A percentile compares a stretch with the other conserved stretches of the same genome.
Conservation (phyloP, 2,797 vertebrate species). For the Urophycis tenuis region DNA sequence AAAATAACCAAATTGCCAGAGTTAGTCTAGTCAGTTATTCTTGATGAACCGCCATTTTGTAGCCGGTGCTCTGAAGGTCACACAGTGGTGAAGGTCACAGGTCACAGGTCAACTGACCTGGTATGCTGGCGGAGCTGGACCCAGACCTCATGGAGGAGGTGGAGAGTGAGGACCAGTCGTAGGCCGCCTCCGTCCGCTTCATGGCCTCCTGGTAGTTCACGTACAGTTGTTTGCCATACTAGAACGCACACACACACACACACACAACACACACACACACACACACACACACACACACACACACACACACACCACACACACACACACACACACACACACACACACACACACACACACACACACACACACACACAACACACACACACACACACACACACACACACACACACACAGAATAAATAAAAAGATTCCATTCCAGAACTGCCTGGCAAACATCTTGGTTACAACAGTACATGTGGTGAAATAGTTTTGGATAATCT, state of each 20-base stretch:
- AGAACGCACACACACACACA: constrained; percentile 10
- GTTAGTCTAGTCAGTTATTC: not conserved
- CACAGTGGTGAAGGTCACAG: not conserved
- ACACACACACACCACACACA: not conserved
- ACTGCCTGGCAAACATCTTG: not conserved
- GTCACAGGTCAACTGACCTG: constrained; percentile 66
- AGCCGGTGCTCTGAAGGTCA: not conserved
- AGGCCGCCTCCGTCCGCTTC: constrained; percentile 92
- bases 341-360: not conserved
- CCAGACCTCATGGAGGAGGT: constrained; percentile 95
- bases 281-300: not conserved
- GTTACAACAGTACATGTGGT: not conserved
- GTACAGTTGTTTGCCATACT: constrained; percentile 96
- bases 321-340: not conserved
- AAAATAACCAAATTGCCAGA: not conserved
- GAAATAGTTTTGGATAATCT: too few species aligned
- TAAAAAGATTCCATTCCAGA: not conserved
- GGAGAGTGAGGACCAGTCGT: constrained; percentile 96
- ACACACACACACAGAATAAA: not conserved
- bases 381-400: not conserved
- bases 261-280: constrained; percentile 9
- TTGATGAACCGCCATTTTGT: not conserved
- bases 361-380: too few species aligned
- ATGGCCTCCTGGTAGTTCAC: constrained; percentile 94
- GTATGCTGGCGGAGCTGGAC: constrained; percentile 91